Evolutionary conservation across 1,140 invertebrate genomes (phyloP), one percentile per base, ranked within the genome.

Genomic region (Acromyrmex charruanus): DNA sequence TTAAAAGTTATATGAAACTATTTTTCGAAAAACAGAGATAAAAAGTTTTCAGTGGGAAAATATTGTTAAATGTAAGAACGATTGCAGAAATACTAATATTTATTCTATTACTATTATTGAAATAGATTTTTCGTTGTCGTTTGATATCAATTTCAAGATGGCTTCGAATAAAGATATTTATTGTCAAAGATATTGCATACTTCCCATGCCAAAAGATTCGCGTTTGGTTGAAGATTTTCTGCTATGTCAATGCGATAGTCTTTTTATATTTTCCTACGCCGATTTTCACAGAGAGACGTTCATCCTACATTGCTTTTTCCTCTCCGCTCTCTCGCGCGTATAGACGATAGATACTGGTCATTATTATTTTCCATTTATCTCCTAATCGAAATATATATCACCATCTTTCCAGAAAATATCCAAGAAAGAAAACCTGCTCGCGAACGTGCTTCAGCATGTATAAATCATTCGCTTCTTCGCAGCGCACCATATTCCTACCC

Each of bases 361-460:
- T 86, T 80, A 80, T 86, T 80, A 86, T 79, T 79, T 80, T 44
- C 53, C 63, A 68, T 80, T 81, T 86, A 79, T 86, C 79, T 79
- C 63, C 59, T 68, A 85, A 55, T 79, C 61, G 85, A 86, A 35
- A 80, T 61, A 86, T 86, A 79, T 61, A 81, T 81, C 85, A 86
- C 77, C 51, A 71, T 53, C 66, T 71, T 81, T 81, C n/a, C 85
- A 59, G 80, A 53, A 25, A 81, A 81, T 81, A 69, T 39, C 39
- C 49, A 3, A 25, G 61, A 61, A 82, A 80, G 53, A 61, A 63
- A 74, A 61, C 16, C 18, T 51, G 49, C 18, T 59, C 53, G 53
- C 68, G 16, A 59, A 81, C 21, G 66, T 49, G 55, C 80, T 61
- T 74, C 7, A 14, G 35, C 9, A 14, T 28, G 55, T 71, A 71